Base-by-base conservation (phyloP, 1,140 invertebrate species). In the Pseudomyrmex sp. region DNA sequence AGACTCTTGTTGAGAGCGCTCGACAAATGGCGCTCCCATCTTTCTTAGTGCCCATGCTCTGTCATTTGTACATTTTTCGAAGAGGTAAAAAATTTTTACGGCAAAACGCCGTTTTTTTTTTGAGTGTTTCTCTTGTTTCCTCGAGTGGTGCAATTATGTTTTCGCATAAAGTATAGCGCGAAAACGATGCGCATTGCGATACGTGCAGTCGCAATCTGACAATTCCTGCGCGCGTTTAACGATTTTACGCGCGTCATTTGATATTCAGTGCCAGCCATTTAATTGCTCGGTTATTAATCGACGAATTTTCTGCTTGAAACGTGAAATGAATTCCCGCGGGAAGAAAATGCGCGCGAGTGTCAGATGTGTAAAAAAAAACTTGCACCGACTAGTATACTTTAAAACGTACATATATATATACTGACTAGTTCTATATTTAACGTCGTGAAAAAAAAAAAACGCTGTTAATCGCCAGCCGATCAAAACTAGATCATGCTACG, bases 51-150 rank as follows among this genome's bases (percentile, higher is more conserved):
- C 89, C 91, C 15, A 12, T 89, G 7, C 54, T 93, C 58, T 93
- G 92, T 70, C 86, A 90, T 2, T 35, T 93, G 2, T 83, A 91
- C 61, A 75, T 92, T n/a, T 63, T 92, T 52, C 83, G 73, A 86
- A 90, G 85, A 91, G 91, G 92, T 92, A 88, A 82, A 82, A 4
- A 4, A 85, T 56, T 52, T 20, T 12, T 26, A 18, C 18, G 12
- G 62, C 3, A n/a, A 15, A 50, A 8, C 54, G n/a, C 23, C 26
- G 10, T 15, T 48, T 10, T 23, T 54, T 50, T 26, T 26, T 26
- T 26, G 13, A 35, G 35, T 35, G 50, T 59, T 3, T 18, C 13
- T 15, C 2, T 50, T n/a, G 10, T 23, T 18, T 10, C 1, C 1
- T 26, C 61, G 35, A 77, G 63, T 62, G 46, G 0, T 4, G 2